Evolutionary conservation across 1,140 invertebrate species (phyloP), one percentile per base, ranked within the genome.

Genomic region (Spodoptera frugiperda): DNA sequence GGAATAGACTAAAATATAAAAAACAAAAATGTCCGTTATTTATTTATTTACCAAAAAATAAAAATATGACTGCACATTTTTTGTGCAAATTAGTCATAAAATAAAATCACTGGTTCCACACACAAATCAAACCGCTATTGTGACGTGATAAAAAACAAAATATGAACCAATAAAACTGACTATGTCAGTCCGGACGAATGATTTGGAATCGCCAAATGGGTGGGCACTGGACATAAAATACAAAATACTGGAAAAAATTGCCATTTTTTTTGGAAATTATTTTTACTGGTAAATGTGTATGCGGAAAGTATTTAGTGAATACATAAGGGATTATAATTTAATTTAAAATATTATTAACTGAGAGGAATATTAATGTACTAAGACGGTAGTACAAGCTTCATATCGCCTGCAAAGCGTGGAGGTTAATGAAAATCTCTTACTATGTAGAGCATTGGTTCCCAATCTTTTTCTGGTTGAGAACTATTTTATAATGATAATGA

Each of bases 81-180:
- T 46, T 44, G n/a, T n/a, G n/a, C 33, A 14, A 63, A 63, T 44
- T 44, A 63, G 15, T 44, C 33, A 63, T 63, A 63, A 63, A 44
- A 63, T 46, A 14, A n/a, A 61, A 63, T 63, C 39, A 17, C 33
- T 15, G 11, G 12, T 30, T 39, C 8, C 54, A 21, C 59, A 39
- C 57, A 63, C 59, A 44, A 63, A 63, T 63, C 59, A 63, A 44
- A 17, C 33, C 15, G 17, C 59, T 44, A 63, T 63, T 63, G 59
- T 19, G 33, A 39, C 9, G 59, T 44, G 15, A 63, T 63, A 63
- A 63, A n/a, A 61, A 39, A 19, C 33, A 63, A 63, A 63, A 63
- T 63, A 63, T 63, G 15, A 15, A 44, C 33, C 59, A 15, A 63
- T 63, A 63, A 63, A 63, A 19, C 33, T 63, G 59, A 63, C 59